Evolutionary conservation across 2,888 invertebrate genomes (phyloP), one percentile per base, ranked within the genome.

Genomic region (Tortricodes alternella): DNA sequence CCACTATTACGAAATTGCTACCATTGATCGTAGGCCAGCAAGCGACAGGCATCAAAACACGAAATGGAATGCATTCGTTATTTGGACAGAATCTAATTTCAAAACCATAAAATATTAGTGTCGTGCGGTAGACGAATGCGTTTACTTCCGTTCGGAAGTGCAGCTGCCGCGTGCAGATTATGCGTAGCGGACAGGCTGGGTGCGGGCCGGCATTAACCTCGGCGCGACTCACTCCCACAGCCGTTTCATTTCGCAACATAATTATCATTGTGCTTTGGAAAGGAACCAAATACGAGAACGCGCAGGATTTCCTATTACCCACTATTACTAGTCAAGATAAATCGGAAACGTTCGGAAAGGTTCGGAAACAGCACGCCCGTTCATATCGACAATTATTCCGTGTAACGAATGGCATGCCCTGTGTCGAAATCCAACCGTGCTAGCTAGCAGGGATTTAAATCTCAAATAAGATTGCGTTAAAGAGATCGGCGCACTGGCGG

Each of bases 241-340:
- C 60, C 58, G 59, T 61, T 62, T 38, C 65, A 72, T 86, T 84
- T 85, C 80, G 79, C 77, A 87, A 88, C 67, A 64, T 67, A 76
- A 84, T 83, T 83, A 85, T 76, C 80, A 82, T 80, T 77, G 75
- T 78, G 62, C 75, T 80, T 83, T 85, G 80, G 83, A 83, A 83
- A 80, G 79, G 80, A 66, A 71, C 74, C 73, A 71, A 72, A 77
- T 76, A 75, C 68, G 68, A 74, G 64, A 70, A 55, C 57, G 62
- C 64, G 59, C 67, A 75, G 74, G 78, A 78, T 83, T 81, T 80
- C 78, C 79, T 80, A 83, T 80, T 76, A 77, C 61, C 55, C 73
- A 70, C 70, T 73, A 72, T 74, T 71, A 66, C 65, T n/a, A 69
- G 59, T 67, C 66, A 64, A 76, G 72, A 76, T 80, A 78, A 76